Percentiles rank a stretch among this genome's conserved stretches.
These are phyloP conservation scores for Reinhardtius hippoglossoides DNA, from an alignment of 2,113 vertebrate genomes.

Conservation along the genomic window DNA sequence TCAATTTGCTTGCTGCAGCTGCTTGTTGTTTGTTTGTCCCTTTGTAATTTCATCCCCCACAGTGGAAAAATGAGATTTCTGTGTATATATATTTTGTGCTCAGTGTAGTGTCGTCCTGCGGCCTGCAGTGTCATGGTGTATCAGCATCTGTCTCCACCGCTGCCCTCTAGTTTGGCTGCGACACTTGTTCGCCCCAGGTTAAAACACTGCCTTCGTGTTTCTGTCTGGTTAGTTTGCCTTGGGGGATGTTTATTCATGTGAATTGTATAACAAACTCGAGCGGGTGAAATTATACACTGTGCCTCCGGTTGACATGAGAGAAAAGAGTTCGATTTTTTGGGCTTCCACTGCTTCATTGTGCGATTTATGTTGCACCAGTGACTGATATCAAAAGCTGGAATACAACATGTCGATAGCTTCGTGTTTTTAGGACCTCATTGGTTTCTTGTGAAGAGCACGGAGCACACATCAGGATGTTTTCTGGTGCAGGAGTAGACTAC, in stretches of 20 bases:
- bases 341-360: constrained; percentile 20
- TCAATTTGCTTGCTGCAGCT: constrained; percentile 9
- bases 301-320: constrained; percentile 26
- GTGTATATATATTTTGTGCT: not conserved
- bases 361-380: too few relatives aligned
- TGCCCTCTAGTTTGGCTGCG: constrained; percentile 32
- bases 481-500: not conserved
- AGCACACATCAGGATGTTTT: not conserved
- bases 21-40: not conserved
- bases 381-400: too few relatives aligned
- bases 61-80: not conserved
- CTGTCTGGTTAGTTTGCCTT: constrained; percentile 53
- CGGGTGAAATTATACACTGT: constrained; percentile 61
- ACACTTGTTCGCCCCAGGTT: constrained; percentile 57
- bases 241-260: constrained; percentile 41
- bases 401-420: too few relatives aligned
- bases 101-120: constrained; percentile 18
- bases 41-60: constrained; percentile 30
- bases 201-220: constrained; percentile 38
- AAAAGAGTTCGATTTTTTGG: constrained; percentile 38
- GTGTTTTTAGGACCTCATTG: not conserved
- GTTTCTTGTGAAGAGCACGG: not conserved
- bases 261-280: constrained; percentile 30
- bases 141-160: constrained; percentile 19
- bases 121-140: constrained; percentile 37